phyloP scores from a whole-genome alignment of 2,888 invertebrate genomes.

The Cantharis flavilabris region DNA sequence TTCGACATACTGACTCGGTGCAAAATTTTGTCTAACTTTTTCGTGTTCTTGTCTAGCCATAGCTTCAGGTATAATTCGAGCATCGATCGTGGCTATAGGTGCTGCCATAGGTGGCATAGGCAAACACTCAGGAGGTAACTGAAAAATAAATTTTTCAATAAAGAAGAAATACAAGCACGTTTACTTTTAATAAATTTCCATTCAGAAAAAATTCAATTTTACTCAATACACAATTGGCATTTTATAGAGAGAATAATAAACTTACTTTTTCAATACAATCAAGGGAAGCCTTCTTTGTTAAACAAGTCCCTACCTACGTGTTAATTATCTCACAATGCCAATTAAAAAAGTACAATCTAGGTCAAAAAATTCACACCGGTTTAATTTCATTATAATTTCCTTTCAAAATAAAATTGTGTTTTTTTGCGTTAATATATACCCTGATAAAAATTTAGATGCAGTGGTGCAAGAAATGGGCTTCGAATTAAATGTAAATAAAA shows the following conservation, averaged over 20 bases:
- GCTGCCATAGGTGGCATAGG: conserved; percentile 46
- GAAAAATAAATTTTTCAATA: conserved; percentile 3
- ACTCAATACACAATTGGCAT: not conserved
- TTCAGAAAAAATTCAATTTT: not conserved
- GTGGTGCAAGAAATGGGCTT: not conserved
- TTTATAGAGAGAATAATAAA: not conserved
- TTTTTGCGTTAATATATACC: not conserved
- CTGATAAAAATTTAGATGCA: not conserved
- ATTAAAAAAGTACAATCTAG: not conserved
- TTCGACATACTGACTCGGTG: conserved; percentile 51
- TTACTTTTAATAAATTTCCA: not conserved
- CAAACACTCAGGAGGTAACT: conserved; percentile 54
- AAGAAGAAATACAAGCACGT: not conserved
- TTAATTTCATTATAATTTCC: not conserved
- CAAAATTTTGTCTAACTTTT: conserved; percentile 46
- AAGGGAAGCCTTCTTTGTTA: not conserved
- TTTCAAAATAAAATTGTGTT: not conserved
- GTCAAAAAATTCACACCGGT: not conserved
- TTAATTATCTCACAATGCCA: not conserved
- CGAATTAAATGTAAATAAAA: not conserved
- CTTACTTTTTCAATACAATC: not conserved
- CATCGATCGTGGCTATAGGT: conserved; percentile 47
- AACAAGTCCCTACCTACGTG: not conserved
- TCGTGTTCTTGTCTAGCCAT: conserved; percentile 47
- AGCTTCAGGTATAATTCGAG: conserved; percentile 46